Evolutionary conservation across 1,140 invertebrate species (phyloP).

Genomic region (Calliphora vicina): DNA sequence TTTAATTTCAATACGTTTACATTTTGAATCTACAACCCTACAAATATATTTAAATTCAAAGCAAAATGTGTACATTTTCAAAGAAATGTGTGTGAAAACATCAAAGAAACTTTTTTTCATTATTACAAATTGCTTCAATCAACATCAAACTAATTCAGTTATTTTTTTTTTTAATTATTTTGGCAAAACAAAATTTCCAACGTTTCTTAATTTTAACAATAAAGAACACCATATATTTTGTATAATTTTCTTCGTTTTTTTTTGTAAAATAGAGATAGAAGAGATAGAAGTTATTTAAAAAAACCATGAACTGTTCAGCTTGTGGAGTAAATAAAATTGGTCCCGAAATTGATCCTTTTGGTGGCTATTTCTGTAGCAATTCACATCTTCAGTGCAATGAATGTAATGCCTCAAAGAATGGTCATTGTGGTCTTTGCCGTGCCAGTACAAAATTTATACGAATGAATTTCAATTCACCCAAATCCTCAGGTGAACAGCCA

Average conservation of each 20-base stretch:
- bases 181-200: background rate
- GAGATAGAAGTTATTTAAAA: background rate
- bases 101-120: no score
- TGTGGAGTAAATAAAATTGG: slow-evolving; percentile 37
- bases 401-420: background rate
- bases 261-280: background rate
- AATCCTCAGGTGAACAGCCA: background rate
- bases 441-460: slow-evolving; percentile 26
- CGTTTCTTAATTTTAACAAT: background rate
- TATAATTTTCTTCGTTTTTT: background rate
- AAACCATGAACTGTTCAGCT: slow-evolving; percentile 37
- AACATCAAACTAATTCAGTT: background rate
- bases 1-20: no score
- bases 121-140: background rate
- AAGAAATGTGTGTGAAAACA: no score
- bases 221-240: background rate
- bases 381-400: slow-evolving; percentile 30
- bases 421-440: slow-evolving; percentile 22
- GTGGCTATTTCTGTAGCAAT: slow-evolving; percentile 34
- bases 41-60: no score
- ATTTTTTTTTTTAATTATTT: background rate
- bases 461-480: slow-evolving; percentile 34
- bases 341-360: slow-evolving; percentile 32
- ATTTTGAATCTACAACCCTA: no score
- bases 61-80: no score